These are phyloP conservation scores for Timema cristinae DNA, from an alignment of 2,888 invertebrate genomes.

Conservation along the genomic window DNA sequence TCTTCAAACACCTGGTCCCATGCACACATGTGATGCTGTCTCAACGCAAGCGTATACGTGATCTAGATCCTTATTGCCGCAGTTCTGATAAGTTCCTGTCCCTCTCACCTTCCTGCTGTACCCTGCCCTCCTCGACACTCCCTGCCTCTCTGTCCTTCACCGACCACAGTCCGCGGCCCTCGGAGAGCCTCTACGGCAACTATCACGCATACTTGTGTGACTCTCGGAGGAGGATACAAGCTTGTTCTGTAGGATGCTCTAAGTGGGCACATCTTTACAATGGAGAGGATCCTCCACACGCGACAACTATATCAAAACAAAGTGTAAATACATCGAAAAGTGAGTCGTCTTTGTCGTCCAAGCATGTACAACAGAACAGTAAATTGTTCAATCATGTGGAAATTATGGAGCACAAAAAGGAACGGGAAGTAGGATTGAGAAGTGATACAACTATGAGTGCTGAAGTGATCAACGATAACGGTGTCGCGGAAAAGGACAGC, in stretches of 20 bases:
- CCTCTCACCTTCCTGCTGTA: constrained; percentile 58
- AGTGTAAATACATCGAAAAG: constrained; percentile 15
- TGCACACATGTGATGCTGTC: constrained; percentile 78
- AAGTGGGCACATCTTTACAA: constrained; percentile 80
- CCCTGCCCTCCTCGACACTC: constrained; percentile 29
- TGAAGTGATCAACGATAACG: neutral
- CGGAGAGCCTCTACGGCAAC: constrained; percentile 69
- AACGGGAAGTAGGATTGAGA: no score
- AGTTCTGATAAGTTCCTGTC: constrained; percentile 72
- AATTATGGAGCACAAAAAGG: no score
- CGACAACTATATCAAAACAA: neutral
- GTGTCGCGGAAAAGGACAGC: neutral
- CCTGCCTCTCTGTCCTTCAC: constrained; percentile 22
- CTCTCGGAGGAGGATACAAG: constrained; percentile 71
- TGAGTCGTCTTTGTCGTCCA: no score
- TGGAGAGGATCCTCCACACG: constrained; percentile 50
- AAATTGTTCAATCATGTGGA: no score
- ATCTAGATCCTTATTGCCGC: constrained; percentile 68
- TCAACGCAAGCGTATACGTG: constrained; percentile 66
- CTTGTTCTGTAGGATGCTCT: constrained; percentile 68
- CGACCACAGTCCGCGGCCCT: constrained; percentile 21
- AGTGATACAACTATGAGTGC: no score
- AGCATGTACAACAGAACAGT: no score
- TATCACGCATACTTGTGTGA: constrained; percentile 84
- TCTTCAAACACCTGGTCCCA: constrained; percentile 79